phyloP scores from a whole-genome alignment of 2,888 invertebrate species.

The Drymonia ruficornis region DNA sequence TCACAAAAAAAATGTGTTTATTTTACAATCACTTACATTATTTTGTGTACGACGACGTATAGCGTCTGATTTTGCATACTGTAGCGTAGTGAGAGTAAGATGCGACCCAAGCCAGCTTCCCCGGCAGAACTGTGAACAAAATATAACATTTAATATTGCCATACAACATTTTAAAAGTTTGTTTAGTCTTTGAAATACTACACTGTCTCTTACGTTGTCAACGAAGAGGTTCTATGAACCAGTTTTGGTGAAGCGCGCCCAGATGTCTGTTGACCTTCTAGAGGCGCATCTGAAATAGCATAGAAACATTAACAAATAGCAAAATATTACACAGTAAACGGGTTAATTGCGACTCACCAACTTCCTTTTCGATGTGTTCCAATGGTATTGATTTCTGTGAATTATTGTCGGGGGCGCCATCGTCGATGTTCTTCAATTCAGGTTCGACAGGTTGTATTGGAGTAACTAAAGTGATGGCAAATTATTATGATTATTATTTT shows the following conservation, averaged over 20 bases:
- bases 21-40: slow-evolving; percentile 87
- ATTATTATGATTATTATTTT: not conserved
- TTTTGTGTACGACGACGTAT: slow-evolving; percentile 94
- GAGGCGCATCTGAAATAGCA: slow-evolving; percentile 57
- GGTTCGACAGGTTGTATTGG: not conserved
- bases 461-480: not conserved
- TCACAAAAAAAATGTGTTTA: too few relatives aligned
- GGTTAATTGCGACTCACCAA: slow-evolving; percentile 53
- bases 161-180: not conserved
- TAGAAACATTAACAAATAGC: slow-evolving; percentile 5
- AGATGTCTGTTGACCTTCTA: slow-evolving; percentile 54
- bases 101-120: slow-evolving; percentile 90
- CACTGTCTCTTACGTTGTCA: slow-evolving; percentile 73
- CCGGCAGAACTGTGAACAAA: slow-evolving; percentile 85
- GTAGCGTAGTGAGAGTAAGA: slow-evolving; percentile 94
- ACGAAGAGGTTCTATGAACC: slow-evolving; percentile 85
- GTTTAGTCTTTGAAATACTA: slow-evolving; percentile 6
- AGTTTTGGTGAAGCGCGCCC: slow-evolving; percentile 74
- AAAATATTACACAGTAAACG: not conserved
- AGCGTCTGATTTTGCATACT: slow-evolving; percentile 93
- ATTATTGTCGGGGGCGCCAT: slow-evolving; percentile 48
- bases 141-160: not conserved
- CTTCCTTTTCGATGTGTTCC: slow-evolving; percentile 68
- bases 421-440: slow-evolving; percentile 55
- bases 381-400: slow-evolving; percentile 67